phyloP scores from a whole-genome alignment of 2,888 invertebrate genomes.

The Prosopocoilus inquinatus region DNA sequence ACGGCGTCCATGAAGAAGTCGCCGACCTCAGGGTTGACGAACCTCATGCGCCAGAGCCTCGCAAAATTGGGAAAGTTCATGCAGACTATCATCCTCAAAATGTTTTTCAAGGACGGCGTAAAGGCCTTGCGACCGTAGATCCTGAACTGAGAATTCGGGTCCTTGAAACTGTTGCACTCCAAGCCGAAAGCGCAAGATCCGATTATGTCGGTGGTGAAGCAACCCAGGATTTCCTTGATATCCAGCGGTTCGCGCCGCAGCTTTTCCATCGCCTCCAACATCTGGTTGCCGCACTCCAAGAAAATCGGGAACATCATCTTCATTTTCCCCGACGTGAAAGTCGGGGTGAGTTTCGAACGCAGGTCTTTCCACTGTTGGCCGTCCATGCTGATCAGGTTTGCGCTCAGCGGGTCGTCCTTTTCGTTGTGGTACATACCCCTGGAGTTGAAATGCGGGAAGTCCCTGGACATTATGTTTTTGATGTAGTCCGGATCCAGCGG shows the following conservation, averaged over 20 bases:
- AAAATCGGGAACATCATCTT: slow-evolving; percentile 26
- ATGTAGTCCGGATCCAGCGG: slow-evolving; percentile 58
- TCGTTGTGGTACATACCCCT: slow-evolving; percentile 59
- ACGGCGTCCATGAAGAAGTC: slow-evolving; percentile 52
- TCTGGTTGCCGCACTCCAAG: slow-evolving; percentile 10
- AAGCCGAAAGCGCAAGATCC: slow-evolving; percentile 60
- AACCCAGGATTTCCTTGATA: slow-evolving; percentile 51
- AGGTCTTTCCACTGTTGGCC: slow-evolving; percentile 58
- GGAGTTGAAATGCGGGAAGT: slow-evolving; percentile 60
- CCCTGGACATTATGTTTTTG: slow-evolving; percentile 53
- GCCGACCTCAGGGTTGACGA: slow-evolving; percentile 29
- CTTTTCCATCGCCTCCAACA: slow-evolving; percentile 16
- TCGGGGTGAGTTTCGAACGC: slow-evolving; percentile 25
- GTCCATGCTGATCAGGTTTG: slow-evolving; percentile 56
- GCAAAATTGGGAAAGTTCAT: slow-evolving; percentile 26
- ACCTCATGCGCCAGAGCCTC: slow-evolving; percentile 25
- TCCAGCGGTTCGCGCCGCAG: slow-evolving; percentile 15
- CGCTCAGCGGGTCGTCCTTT: slow-evolving; percentile 56
- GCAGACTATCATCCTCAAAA: slow-evolving; percentile 13
- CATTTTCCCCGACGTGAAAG: slow-evolving; percentile 29
- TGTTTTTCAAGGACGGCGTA: slow-evolving; percentile 8
- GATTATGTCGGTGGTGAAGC: slow-evolving; percentile 59
- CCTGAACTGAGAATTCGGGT: slow-evolving; percentile 54
- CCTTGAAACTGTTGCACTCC: slow-evolving; percentile 56
- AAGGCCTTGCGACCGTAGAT: slow-evolving; percentile 26